phyloP scores from a whole-genome alignment of 2,113 vertebrate genomes.

The Bubo bubo region DNA sequence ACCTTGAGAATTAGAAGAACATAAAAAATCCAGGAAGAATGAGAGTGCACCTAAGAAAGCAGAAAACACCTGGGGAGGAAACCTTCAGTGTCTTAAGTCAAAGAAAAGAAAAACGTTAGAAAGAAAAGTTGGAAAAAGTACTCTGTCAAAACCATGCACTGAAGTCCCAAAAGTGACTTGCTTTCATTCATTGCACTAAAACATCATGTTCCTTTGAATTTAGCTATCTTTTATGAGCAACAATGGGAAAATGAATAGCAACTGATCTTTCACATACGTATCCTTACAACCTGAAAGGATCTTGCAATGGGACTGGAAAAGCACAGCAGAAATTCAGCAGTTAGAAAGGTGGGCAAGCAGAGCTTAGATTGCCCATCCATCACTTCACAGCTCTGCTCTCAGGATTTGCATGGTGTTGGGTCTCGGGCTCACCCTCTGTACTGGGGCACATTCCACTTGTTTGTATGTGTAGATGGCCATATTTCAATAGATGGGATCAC shows the following conservation, averaged over 20 bases:
- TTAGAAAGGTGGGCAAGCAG: neutral
- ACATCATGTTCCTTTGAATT: neutral
- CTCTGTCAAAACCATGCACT: neutral
- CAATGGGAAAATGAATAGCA: neutral
- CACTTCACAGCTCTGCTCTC: neutral
- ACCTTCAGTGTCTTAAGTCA: neutral
- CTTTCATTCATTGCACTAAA: neutral
- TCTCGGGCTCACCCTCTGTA: neutral
- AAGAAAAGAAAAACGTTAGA: neutral
- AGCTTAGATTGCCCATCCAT: neutral
- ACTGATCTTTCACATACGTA: neutral
- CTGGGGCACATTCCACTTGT: neutral
- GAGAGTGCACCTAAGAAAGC: neutral
- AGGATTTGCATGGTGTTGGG: rapidly evolving
- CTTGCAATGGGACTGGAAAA: neutral
- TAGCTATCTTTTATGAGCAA: neutral
- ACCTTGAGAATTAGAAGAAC: neutral
- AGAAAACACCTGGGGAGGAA: neutral
- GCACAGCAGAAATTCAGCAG: neutral
- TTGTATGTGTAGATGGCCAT: rapidly evolving
- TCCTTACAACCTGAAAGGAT: neutral
- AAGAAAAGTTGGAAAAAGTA: neutral
- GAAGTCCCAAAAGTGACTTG: neutral
- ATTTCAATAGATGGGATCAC: neutral
- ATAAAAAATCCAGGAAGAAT: neutral